These are phyloP conservation scores for Mystacides longicornis DNA, from an alignment of 2,888 invertebrate species.

Conservation along the genomic window DNA sequence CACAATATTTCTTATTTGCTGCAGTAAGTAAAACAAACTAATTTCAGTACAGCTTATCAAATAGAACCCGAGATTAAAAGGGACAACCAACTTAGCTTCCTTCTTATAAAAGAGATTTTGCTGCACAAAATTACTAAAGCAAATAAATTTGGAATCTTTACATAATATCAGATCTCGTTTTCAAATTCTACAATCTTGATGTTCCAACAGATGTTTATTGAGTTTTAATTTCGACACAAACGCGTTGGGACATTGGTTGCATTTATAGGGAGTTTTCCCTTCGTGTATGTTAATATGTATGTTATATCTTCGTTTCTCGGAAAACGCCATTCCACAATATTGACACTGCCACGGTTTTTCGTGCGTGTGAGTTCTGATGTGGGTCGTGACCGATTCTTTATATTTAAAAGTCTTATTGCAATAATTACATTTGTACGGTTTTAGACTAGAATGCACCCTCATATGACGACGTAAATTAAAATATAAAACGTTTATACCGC, in stretches of 20 bases:
- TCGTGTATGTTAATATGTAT: background rate
- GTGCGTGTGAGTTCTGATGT: background rate
- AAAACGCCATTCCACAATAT: background rate
- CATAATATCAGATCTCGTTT: too few relatives aligned
- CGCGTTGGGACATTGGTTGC: background rate
- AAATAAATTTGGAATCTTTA: too few relatives aligned
- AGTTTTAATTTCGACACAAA: background rate
- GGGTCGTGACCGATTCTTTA: background rate
- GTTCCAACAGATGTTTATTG: background rate
- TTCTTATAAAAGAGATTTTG: too few relatives aligned
- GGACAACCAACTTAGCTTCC: too few relatives aligned
- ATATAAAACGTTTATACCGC: background rate
- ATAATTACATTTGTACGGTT: background rate
- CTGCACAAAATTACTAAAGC: too few relatives aligned
- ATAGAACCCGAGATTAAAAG: too few relatives aligned
- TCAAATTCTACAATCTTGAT: background rate
- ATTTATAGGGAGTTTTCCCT: background rate
- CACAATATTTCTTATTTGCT: too few relatives aligned
- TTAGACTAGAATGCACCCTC: background rate
- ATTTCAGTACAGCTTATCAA: too few relatives aligned
- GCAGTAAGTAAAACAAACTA: too few relatives aligned
- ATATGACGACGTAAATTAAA: background rate
- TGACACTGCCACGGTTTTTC: background rate
- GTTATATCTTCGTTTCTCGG: background rate
- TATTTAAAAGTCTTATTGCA: background rate